Evolutionary conservation across 2,888 invertebrate species (phyloP), one percentile per base, ranked within the genome.

Genomic region (Seira musarum): DNA sequence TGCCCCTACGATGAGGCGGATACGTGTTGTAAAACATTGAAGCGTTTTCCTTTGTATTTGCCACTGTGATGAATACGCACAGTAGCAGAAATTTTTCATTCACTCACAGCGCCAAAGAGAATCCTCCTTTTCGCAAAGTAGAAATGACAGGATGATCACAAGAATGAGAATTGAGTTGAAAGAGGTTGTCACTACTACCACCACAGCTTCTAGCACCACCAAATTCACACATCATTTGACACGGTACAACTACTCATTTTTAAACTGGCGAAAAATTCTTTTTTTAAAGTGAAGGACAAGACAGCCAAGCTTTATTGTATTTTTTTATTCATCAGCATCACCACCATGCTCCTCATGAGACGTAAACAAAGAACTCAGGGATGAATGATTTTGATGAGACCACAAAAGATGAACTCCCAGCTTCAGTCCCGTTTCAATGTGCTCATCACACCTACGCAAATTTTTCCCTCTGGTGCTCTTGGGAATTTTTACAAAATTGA

Each of bases 21-120:
- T 83, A 86, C 25, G 86, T 86, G 77, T 86, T 85, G 80, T 86
- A 86, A 78, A 85, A 85, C 86, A 86, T 85, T 80, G 82, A 81
- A 79, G 60, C 53, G 67, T 57, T 79, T 63, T 22, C 21, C 21
- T 21, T 63, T 10, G n/a, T 63, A 6, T 60, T 67, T 40, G 65
- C 46, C 67, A 40, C 64, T 22, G 19, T 63, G n/a, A n/a, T n/a
- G n/a, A n/a, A n/a, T 65, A 5, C 25, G 10, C n/a, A 68, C 46
- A 75, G 24, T 67, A 61, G 66, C 40, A 67, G 61, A 24, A 63
- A 46, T 63, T 75, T 40, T n/a, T 24, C 10, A 19, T 61, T 17
- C 19, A n/a, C n/a, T 21, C 53, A 19, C 63, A 73, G 19, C 63
- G 73, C 60, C 65, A 78, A 67, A 72, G 46, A 49, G 60, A 57